Evolutionary conservation across 1,140 invertebrate genomes (phyloP).

Genomic region (Cataglyphis hispanica): DNA sequence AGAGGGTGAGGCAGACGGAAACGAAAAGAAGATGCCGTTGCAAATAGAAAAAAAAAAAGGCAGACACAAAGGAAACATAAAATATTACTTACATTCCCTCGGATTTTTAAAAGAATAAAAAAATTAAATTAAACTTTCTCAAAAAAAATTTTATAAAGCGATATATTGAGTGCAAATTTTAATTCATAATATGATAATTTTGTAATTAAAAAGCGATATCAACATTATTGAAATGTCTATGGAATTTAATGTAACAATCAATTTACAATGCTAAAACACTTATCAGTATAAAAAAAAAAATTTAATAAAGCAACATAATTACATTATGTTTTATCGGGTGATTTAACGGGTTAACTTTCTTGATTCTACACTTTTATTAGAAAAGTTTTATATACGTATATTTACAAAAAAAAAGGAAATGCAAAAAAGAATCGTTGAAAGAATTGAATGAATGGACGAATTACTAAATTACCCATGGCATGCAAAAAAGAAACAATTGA

Average conservation of each 20-base stretch:
- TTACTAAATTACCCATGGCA: conserved; percentile 59
- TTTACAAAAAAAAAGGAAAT: background rate
- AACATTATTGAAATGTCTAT: background rate
- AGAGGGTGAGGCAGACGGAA: background rate
- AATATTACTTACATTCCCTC: background rate
- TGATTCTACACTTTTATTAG: background rate
- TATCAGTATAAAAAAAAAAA: background rate
- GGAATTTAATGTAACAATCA: background rate
- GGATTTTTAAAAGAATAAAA: conserved; percentile 9
- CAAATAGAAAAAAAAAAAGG: background rate
- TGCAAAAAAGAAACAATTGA: conserved; percentile 71
- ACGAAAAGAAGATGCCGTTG: background rate
- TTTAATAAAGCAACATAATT: background rate
- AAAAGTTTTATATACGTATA: background rate
- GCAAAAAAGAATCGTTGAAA: conserved; percentile 26
- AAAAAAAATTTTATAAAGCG: background rate
- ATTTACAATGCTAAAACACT: background rate
- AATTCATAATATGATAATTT: background rate
- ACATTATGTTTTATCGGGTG: background rate
- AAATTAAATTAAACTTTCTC: background rate
- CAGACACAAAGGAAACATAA: background rate
- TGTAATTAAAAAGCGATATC: background rate
- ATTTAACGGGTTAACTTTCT: background rate
- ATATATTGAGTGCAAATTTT: background rate
- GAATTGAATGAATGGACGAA: conserved; percentile 60